phyloP scores from a whole-genome alignment of 2,113 vertebrate species.

The Phaetusa simplex region DNA sequence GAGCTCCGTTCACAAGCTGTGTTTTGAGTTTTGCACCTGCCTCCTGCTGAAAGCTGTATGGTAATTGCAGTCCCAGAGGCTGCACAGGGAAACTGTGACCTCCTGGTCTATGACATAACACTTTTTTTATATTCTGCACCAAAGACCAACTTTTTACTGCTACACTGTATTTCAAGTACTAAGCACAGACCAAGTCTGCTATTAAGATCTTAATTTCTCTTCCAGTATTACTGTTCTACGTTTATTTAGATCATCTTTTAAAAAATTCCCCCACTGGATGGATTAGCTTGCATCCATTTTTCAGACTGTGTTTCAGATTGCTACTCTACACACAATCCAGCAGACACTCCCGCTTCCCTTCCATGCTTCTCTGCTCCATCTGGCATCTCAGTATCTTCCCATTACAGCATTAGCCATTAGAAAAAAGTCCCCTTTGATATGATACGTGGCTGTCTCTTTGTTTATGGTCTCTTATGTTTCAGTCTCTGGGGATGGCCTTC shows the following conservation, averaged over 20 bases:
- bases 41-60: rapidly evolving
- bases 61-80: not conserved
- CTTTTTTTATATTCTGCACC: not conserved
- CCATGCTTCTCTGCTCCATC: not conserved
- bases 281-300: not conserved
- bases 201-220: not conserved
- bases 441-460: not conserved
- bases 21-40: not conserved
- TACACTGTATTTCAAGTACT: not conserved
- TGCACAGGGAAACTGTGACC: not conserved
- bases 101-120: not conserved
- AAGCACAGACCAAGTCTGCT: not conserved
- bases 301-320: not conserved
- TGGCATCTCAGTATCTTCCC: not conserved
- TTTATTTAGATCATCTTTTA: not conserved
- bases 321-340: not conserved
- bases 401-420: not conserved
- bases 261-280: not conserved
- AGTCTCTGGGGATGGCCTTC: not conserved
- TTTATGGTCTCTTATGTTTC: not conserved
- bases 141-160: not conserved
- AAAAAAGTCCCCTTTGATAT: not conserved
- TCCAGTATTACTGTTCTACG: not conserved
- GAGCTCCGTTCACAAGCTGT: not conserved
- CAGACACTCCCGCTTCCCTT: not conserved